A percentile compares a stretch with the other conserved stretches of the same genome.
Evolutionary conservation across 37 sponge, comb jelly and placozoan species (phyloP).

Genomic region (Geodia barretti): DNA sequence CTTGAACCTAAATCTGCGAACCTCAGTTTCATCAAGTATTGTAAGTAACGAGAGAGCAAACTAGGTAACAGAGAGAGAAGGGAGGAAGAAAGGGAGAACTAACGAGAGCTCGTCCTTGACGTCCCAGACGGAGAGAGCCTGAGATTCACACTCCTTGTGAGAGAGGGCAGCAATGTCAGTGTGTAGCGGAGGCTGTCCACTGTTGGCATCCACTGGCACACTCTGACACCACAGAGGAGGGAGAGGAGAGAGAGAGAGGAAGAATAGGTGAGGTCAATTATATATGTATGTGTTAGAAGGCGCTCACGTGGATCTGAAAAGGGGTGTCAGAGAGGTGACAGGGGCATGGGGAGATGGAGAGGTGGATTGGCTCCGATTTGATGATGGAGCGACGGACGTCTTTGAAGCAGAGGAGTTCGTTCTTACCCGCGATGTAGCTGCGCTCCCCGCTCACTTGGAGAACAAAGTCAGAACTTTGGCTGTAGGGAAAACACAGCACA

Average conservation of each 20-base stretch:
- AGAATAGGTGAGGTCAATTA: conserved; percentile 4
- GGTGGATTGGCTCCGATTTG: conserved; percentile 49
- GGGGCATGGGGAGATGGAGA: conserved; percentile 55
- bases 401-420: conserved; percentile 54
- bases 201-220: conserved; percentile 53
- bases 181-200: conserved; percentile 49
- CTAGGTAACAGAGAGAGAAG: background rate
- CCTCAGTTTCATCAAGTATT: too few species aligned
- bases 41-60: too few species aligned
- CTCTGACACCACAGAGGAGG: conserved; percentile 19
- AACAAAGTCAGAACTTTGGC: too few species aligned
- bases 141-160: conserved; percentile 7
- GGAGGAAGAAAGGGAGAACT: background rate
- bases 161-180: conserved; percentile 16
- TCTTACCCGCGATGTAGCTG: conserved; percentile 57
- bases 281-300: too few species aligned
- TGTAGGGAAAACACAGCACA: too few species aligned
- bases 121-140: conserved; percentile 65
- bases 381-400: conserved; percentile 64
- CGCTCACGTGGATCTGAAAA: conserved; percentile 35
- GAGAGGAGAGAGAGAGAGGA: background rate
- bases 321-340: conserved; percentile 9
- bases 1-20: too few species aligned
- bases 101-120: conserved; percentile 48
- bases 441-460: conserved; percentile 60